A percentile compares a stretch with the other conserved stretches of the same genome.
Conservation (phyloP, 1,140 invertebrate genomes). For the Megalonaias nervosa region DNA sequence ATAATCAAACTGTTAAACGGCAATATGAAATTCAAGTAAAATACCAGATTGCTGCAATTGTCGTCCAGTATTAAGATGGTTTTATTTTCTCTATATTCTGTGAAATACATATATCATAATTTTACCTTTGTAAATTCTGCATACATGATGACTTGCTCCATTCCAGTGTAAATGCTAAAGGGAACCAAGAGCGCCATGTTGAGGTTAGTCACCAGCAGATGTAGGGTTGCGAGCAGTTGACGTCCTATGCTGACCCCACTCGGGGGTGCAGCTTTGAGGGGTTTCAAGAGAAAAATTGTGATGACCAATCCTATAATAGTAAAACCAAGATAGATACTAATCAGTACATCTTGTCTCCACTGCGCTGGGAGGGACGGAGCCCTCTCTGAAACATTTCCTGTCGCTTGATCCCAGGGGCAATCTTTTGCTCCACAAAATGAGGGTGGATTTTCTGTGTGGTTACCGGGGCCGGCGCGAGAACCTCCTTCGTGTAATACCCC, state of each 20-base stretch:
- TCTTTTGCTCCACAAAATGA: conserved; percentile 40
- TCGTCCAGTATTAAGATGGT: no score
- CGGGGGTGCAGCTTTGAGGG: conserved; percentile 24
- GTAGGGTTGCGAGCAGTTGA: conserved; percentile 34
- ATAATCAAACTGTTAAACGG: no score
- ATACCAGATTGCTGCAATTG: no score
- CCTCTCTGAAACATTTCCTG: conserved; percentile 7
- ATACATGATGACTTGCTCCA: conserved; percentile 45
- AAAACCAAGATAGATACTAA: conserved; percentile 43
- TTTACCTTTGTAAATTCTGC: conserved; percentile 47
- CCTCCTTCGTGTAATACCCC: conserved; percentile 36
- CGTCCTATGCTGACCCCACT: conserved; percentile 20
- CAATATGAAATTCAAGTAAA: no score
- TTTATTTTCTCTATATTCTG: no score
- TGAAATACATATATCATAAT: no score
- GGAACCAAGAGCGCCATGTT: conserved; percentile 47
- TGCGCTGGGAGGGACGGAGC: conserved; percentile 14
- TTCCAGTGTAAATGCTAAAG: conserved; percentile 42
- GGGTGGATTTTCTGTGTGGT: conserved; percentile 11
- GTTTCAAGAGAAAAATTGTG: conserved; percentile 37
- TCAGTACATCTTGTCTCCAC: conserved; percentile 34
- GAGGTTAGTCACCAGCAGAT: conserved; percentile 37
- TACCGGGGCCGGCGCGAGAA: conserved; percentile 1
- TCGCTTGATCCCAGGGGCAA: conserved; percentile 29
- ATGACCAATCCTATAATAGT: conserved; percentile 41